Base-by-base conservation (phyloP, 1,140 invertebrate genomes). In the Calephelis virginiensis region DNA sequence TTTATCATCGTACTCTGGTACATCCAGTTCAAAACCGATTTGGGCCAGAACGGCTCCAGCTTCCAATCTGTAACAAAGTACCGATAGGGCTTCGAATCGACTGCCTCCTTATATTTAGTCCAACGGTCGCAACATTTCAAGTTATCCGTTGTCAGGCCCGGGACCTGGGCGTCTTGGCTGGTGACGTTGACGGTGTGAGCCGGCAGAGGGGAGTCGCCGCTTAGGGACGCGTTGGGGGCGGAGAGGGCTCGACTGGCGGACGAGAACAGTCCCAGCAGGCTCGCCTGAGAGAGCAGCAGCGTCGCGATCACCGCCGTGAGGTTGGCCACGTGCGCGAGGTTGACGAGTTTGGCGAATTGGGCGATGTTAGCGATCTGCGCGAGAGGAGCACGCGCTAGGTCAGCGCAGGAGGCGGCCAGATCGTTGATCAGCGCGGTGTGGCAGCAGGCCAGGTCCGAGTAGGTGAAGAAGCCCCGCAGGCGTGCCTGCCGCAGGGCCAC, bases 391-490 rank as follows among this genome's bases (percentile, higher is more conserved):
- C 94, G 13, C 93, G 92, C 50, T 96, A 84, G 53, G 95, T 85
- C 43, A 95, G 92, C 49, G 17, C 50, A 43, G 40, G 95, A 95
- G 5, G 95, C 95, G 45, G 95, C 83, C 12, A 97, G 80, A 59
- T 96, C 93, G 5, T 93, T 89, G 53, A 91, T 68, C 93, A 81
- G 48, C 86, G 49, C 90, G 53, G 94, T 67, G 94, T 79, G 40
- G 97, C 80, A 65, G 93, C 93, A 68, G 9, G 92, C 87, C 28
- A 98, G 82, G 91, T 98, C 97, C 2, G 95, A 93, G 78, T 98
- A 98, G 0, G 97, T 96, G 77, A 97, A 96, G 95, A 95, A 97
- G 0, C 96, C 96, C 38, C 96, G 92, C 49, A 94, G 92, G 38
- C 91, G 83, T 6, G 95, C 96, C 91, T 98, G 94, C 68, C 92